A percentile compares a stretch with the other conserved stretches of the same genome.
phyloP scores from a whole-genome alignment of 2,113 vertebrate species.

The Pipa parva region DNA sequence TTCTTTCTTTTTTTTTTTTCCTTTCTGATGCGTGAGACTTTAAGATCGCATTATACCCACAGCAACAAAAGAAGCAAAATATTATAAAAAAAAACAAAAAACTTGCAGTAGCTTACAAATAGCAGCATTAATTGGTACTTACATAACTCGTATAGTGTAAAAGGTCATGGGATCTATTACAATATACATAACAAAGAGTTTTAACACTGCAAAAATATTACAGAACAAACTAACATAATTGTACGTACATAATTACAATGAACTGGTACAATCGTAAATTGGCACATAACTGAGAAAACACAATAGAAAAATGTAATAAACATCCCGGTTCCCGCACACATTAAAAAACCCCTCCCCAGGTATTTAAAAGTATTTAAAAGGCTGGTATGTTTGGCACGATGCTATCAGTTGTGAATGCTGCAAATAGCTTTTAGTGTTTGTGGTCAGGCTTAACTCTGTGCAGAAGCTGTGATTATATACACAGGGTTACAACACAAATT shows the following conservation, averaged over 20 bases:
- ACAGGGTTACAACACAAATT: too few relatives aligned
- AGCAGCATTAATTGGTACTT: slow-evolving; percentile 31
- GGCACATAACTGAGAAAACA: slow-evolving; percentile 22
- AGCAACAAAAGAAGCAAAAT: slow-evolving; percentile 9
- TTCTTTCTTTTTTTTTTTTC: too few relatives aligned
- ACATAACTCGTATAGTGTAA: neutral
- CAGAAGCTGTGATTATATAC: neutral
- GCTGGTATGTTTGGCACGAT: slow-evolving; percentile 35
- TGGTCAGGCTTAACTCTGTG: too few relatives aligned
- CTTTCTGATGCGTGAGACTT: neutral
- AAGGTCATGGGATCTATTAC: slow-evolving; percentile 1
- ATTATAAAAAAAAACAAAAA: neutral
- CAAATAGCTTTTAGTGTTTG: too few relatives aligned
- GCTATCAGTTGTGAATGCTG: neutral
- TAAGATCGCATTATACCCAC: neutral
- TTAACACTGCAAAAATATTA: slow-evolving; percentile 22
- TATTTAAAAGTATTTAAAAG: neutral
- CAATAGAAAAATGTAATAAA: neutral
- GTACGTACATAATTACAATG: slow-evolving; percentile 1
- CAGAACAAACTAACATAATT: neutral
- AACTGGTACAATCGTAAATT: slow-evolving; percentile 22
- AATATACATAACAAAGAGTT: neutral
- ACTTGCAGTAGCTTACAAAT: slow-evolving; percentile 5
- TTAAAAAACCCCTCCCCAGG: neutral
- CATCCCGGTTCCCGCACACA: neutral